Percentiles rank a stretch among this genome's conserved stretches.
Conservation (phyloP, 2,113 vertebrate genomes). For the Microcebus lehilahytsara region DNA sequence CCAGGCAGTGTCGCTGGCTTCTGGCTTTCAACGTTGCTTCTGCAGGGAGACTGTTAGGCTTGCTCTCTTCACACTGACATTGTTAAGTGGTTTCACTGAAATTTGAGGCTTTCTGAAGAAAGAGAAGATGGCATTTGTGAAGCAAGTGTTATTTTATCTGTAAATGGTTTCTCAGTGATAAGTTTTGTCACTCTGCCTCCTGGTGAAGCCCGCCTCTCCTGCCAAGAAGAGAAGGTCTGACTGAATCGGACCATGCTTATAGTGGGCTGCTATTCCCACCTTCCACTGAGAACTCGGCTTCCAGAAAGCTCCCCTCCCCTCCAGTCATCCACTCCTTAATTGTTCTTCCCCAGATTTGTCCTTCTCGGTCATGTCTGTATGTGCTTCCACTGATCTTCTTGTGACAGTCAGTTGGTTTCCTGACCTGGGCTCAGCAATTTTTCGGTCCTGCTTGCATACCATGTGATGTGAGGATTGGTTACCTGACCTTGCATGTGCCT, state of each 20-base stretch:
- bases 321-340: rapidly evolving
- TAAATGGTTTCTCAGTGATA: conserved; percentile 32
- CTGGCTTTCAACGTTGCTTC: neutral
- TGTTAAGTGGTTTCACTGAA: conserved; percentile 22
- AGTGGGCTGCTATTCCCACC: neutral
- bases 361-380: neutral
- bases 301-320: neutral
- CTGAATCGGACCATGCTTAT: neutral
- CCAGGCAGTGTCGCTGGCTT: neutral
- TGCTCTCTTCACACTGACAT: neutral
- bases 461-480: neutral
- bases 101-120: conserved; percentile 22
- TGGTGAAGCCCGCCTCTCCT: neutral
- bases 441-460: neutral
- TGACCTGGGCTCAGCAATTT: neutral
- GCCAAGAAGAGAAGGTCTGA: neutral
- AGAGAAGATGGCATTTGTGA: conserved; percentile 25
- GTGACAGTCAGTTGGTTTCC: neutral
- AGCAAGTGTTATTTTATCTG: conserved; percentile 25
- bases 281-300: neutral
- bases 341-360: no score
- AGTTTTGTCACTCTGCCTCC: neutral
- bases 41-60: neutral
- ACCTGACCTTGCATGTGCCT: neutral
- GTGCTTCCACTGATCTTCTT: neutral